Base-by-base conservation (phyloP, 2,797 vertebrate species). In the Acipenser transmontanus region DNA sequence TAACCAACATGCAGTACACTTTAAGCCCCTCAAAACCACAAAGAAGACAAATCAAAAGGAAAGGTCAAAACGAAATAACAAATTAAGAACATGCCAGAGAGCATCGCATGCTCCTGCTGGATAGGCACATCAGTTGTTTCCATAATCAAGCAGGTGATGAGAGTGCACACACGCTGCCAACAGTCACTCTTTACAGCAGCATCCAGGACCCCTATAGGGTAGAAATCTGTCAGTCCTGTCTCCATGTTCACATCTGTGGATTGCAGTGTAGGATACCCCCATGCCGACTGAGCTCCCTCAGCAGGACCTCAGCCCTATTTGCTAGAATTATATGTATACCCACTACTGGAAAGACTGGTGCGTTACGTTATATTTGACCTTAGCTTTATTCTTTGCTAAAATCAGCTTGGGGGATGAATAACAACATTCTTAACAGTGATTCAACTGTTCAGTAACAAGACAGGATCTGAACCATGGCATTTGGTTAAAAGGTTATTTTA, bases 71-170 rank as follows among this genome's bases (percentile, higher is more conserved):
- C 17, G 10, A 6, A 54, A 54, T 54, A 54, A 20, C 9, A 34
- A 8, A 8, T 61, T 61, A 20, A 61, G 13, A 61, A 6, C 8
- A 17, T 61, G 60, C 60, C 60, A 61, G 17, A 34, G 11, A 8
- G 17, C 17, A 61, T 61, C 8, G 4, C 60, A 61, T 47, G 60
- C 13, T 61, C 47, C 60, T 61, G 20, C 17, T 34, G 47, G 17
- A 34, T 34, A 17, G 11, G 60, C 9, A 12, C 17, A 61, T 61
- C 60, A 61, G 14, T 61, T 61, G 14, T 61, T 61, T 47, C 17
- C 17, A 61, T 61, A 61, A 61, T 61, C 60, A 61, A 61, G 17
- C 47, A 61, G 17, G 20, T 20, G 60, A 8, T 34, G 60, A 13
- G 9, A 8, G 47, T 34, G 17, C 60, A 12, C 17, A 34, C 60